Conservation (phyloP, 2,888 invertebrate species). For the Nebria salina region DNA sequence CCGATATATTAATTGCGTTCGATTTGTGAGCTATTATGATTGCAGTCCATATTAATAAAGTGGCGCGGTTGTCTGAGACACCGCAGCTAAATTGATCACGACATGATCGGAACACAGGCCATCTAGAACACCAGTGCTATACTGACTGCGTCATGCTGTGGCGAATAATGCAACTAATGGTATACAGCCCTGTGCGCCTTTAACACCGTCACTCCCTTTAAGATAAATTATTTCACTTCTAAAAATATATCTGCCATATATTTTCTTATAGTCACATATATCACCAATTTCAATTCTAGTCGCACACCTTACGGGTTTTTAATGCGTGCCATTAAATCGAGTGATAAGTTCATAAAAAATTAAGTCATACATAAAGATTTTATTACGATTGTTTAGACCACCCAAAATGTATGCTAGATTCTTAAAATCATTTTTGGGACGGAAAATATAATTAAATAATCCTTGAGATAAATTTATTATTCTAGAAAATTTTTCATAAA, state of each 20-base stretch:
- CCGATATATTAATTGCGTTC: slow-evolving; percentile 39
- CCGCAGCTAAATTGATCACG: slow-evolving; percentile 40
- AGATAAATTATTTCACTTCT: not conserved
- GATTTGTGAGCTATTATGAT: slow-evolving; percentile 46
- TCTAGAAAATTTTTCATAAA: no score
- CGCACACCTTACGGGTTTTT: not conserved
- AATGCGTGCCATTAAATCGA: not conserved
- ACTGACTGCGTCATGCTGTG: slow-evolving; percentile 14
- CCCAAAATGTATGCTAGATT: not conserved
- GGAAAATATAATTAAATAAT: no score
- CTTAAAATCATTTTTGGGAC: no score
- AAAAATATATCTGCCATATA: no score
- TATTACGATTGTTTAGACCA: not conserved
- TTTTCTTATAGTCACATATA: not conserved
- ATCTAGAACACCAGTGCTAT: slow-evolving; percentile 21
- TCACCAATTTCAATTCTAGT: not conserved
- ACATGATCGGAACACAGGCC: slow-evolving; percentile 26
- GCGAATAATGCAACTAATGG: slow-evolving; percentile 1
- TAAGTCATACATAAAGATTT: not conserved
- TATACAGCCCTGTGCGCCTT: not conserved
- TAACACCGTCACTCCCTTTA: not conserved
- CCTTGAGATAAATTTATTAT: no score
- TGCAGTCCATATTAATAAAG: slow-evolving; percentile 43
- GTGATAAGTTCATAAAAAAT: not conserved
- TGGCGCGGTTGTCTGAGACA: slow-evolving; percentile 10